Percentiles rank a stretch among this genome's conserved stretches.
Evolutionary conservation across 2,888 invertebrate genomes (phyloP).

Genomic region (Vandiemenella viatica): DNA sequence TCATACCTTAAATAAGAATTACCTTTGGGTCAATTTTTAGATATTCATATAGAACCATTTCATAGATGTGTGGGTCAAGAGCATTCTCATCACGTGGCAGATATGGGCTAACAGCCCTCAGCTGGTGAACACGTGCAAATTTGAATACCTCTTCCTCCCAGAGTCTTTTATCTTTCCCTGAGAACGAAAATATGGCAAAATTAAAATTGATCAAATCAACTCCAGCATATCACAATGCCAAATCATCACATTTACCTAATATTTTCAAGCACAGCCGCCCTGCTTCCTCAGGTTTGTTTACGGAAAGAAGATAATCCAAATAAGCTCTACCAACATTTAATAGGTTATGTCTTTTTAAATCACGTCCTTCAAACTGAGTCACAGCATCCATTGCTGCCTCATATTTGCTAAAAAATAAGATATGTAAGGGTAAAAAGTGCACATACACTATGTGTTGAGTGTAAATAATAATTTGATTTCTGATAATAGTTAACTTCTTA

Average conservation of each 20-base stretch:
- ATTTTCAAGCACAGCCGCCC: slow-evolving; percentile 74
- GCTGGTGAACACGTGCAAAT: slow-evolving; percentile 69
- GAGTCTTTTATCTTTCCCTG: slow-evolving; percentile 52
- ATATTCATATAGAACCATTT: slow-evolving; percentile 86
- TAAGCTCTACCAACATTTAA: slow-evolving; percentile 56
- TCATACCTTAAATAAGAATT: no score
- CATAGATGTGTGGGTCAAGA: slow-evolving; percentile 73
- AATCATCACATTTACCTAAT: slow-evolving; percentile 35
- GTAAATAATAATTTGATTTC: no score
- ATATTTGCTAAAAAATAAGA: slow-evolving; percentile 39
- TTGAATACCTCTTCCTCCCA: slow-evolving; percentile 90
- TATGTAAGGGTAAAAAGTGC: background rate
- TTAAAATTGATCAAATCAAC: background rate
- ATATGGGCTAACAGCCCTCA: slow-evolving; percentile 64
- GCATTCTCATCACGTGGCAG: slow-evolving; percentile 56
- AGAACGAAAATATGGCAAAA: slow-evolving; percentile 21
- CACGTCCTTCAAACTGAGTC: slow-evolving; percentile 46
- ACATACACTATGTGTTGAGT: no score
- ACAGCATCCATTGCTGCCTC: slow-evolving; percentile 78
- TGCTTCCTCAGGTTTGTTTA: slow-evolving; percentile 61
- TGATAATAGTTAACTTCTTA: no score
- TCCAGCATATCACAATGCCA: background rate
- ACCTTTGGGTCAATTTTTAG: slow-evolving; percentile 63
- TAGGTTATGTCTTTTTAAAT: slow-evolving; percentile 41
- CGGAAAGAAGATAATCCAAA: slow-evolving; percentile 61